Evolutionary conservation across 2,113 vertebrate species (phyloP).

Genomic region (Pseudorectes ferrugineus): DNA sequence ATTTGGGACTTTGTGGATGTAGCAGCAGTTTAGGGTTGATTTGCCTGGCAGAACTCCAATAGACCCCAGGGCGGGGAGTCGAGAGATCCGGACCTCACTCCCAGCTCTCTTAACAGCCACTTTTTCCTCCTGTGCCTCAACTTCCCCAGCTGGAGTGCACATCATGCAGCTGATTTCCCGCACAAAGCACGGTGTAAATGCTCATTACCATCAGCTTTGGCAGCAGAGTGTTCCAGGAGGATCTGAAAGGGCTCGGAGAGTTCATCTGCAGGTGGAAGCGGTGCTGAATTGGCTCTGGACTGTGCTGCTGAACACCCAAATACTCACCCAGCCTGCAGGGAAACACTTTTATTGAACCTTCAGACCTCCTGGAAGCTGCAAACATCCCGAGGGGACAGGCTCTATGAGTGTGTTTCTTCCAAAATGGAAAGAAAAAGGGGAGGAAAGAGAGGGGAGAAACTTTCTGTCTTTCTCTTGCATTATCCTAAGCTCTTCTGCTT

Average conservation of each 20-base stretch:
- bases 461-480: not conserved
- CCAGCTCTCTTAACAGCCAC: not conserved
- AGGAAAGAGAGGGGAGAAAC: not conserved
- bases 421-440: not conserved
- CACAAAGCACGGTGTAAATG: not conserved
- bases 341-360: not conserved
- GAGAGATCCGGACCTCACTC: not conserved
- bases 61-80: not conserved
- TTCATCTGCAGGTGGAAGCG: not conserved
- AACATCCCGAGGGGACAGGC: not conserved
- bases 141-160: not conserved
- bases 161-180: not conserved
- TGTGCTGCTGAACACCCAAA: not conserved
- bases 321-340: not conserved
- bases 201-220: not conserved
- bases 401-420: not conserved
- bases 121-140: not conserved
- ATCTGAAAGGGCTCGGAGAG: not conserved
- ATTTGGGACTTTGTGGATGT: not conserved
- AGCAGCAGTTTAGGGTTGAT: not conserved
- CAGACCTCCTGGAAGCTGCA: not conserved
- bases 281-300: not conserved
- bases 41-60: not conserved
- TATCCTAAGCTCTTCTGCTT: not conserved
- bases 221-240: not conserved